Conservation (phyloP, 2,797 vertebrate species). For the Tiaroga cobitis region DNA sequence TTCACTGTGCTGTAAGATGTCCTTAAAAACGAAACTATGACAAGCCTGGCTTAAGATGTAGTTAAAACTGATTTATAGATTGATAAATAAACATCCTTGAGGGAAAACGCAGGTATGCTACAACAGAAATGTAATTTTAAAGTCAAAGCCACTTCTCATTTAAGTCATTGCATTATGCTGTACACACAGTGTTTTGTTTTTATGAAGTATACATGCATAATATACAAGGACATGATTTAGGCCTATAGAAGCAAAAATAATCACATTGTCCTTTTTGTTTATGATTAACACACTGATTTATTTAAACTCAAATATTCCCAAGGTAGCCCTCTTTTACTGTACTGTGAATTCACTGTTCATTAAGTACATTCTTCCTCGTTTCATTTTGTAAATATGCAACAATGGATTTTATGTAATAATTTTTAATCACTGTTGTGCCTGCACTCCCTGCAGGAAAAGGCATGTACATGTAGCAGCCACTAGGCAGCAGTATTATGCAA, state of each 20-base stretch:
- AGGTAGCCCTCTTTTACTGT: neutral
- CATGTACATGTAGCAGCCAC: slow-evolving; percentile 50
- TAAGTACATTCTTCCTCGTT: slow-evolving; percentile 14
- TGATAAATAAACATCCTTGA: neutral
- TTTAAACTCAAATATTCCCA: too few relatives aligned
- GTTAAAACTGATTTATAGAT: neutral
- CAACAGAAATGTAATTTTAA: neutral
- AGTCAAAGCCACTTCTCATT: neutral
- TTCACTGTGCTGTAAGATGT: slow-evolving; percentile 7
- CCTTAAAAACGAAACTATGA: slow-evolving; percentile 6
- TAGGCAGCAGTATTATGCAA: slow-evolving; percentile 62
- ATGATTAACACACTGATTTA: neutral
- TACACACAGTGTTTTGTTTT: neutral
- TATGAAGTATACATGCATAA: neutral
- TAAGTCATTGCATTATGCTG: neutral
- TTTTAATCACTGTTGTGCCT: slow-evolving; percentile 31
- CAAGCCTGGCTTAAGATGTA: neutral
- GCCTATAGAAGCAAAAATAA: neutral
- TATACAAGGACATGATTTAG: neutral
- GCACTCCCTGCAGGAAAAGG: neutral
- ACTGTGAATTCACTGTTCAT: neutral
- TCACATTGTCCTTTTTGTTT: neutral
- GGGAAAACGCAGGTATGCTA: neutral
- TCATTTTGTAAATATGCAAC: slow-evolving; percentile 57
- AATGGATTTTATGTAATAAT: slow-evolving; percentile 66